A percentile compares a stretch with the other conserved stretches of the same genome.
phyloP scores from a whole-genome alignment of 1,140 invertebrate genomes.

The Stratiolaelaps scimitus region DNA sequence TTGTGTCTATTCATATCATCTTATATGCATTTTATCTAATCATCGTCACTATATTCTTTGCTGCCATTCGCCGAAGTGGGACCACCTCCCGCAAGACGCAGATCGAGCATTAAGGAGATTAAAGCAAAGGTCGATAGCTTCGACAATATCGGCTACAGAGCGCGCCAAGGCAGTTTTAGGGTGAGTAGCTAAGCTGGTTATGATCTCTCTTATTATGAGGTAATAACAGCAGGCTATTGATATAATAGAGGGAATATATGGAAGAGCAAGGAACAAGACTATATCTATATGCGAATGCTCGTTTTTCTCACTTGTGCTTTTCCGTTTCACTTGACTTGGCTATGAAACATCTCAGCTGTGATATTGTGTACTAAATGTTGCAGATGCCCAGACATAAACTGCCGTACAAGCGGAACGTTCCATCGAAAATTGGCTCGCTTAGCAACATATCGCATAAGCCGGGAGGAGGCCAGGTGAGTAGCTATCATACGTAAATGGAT shows the following conservation, averaged over 20 bases:
- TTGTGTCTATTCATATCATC: background rate
- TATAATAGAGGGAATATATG: background rate
- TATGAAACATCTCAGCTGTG: background rate
- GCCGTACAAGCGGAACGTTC: background rate
- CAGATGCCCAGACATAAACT: background rate
- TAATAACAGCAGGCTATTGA: too few relatives aligned
- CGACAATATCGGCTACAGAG: constrained; percentile 2
- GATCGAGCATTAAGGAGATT: background rate
- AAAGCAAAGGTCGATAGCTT: constrained; percentile 4
- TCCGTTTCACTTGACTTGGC: background rate
- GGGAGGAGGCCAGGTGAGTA: background rate
- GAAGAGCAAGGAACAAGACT: background rate
- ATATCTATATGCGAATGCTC: background rate
- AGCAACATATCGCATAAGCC: constrained; percentile 1
- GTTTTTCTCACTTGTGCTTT: background rate
- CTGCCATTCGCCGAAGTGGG: background rate
- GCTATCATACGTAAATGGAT: too few relatives aligned
- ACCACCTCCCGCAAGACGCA: too few relatives aligned
- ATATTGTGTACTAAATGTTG: background rate
- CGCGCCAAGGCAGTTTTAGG: constrained; percentile 21
- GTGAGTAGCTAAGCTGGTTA: background rate
- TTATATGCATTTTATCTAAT: background rate
- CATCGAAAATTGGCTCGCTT: background rate
- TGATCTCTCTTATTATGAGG: too few relatives aligned
- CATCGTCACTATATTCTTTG: too few relatives aligned